These are phyloP conservation scores for Danio kyathit DNA, from an alignment of 2,797 vertebrate species.

Conservation along the genomic window DNA sequence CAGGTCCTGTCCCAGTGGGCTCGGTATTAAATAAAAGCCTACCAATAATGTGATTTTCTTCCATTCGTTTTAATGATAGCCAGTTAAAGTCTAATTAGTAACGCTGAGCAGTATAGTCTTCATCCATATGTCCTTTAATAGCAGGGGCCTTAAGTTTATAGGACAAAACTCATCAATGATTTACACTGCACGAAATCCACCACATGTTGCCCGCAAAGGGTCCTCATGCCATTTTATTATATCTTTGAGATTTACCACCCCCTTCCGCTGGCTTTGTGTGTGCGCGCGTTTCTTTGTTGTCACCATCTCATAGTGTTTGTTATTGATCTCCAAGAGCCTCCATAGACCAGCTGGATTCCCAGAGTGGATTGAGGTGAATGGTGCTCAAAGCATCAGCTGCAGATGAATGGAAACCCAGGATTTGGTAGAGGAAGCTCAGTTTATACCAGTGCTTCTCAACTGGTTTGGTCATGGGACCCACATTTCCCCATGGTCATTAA, in stretches of 20 bases:
- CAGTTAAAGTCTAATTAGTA: neutral
- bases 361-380: slow-evolving; percentile 44
- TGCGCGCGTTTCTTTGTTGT: slow-evolving; percentile 34
- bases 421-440: slow-evolving; percentile 24
- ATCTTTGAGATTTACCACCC: slow-evolving; percentile 22
- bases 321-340: slow-evolving; percentile 45
- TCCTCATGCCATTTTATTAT: slow-evolving; percentile 34
- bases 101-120: neutral
- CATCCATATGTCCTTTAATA: slow-evolving; percentile 10
- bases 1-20: neutral
- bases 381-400: slow-evolving; percentile 37
- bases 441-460: slow-evolving; percentile 1
- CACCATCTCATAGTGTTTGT: slow-evolving; percentile 28
- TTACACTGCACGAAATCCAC: slow-evolving; percentile 13
- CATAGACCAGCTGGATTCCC: slow-evolving; percentile 35
- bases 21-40: slow-evolving; percentile 8
- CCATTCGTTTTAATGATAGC: neutral
- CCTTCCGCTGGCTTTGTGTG: neutral
- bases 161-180: slow-evolving; percentile 27
- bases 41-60: neutral
- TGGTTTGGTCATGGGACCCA: too few relatives aligned
- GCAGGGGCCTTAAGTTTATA: neutral
- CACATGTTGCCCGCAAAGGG: slow-evolving; percentile 34
- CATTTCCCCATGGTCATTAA: too few relatives aligned
- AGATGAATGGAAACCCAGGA: neutral